Base-by-base conservation (phyloP, 2,888 invertebrate species). In the Chrysolina haemoptera region DNA sequence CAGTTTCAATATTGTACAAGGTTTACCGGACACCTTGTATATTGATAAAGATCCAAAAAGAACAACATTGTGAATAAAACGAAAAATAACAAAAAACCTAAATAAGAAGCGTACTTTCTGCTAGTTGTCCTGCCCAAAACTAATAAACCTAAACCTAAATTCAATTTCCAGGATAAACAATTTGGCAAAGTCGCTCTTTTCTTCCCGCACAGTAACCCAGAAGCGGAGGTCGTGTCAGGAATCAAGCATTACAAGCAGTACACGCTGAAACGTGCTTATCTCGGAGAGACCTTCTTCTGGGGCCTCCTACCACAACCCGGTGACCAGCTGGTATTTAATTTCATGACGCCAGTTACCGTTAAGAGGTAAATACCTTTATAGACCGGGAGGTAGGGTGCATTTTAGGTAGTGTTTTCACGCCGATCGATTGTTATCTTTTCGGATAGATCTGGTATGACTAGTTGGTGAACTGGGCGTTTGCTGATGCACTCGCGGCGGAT, bases 211-310 rank as follows among this genome's bases (percentile, higher is more conserved):
- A 89, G 90, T 41, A 97, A 97, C 88, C 95, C 95, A 0, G 89
- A 93, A 68, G 93, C 93, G 0, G 88, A 85, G 43, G 91, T 95
- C 8, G 90, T 91, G 62, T 93, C 95, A 1, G 92, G 93, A 73
- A 94, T 98, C 73, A 93, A 93, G 80, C 92, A 93, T 14, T 96
- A 96, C 86, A 93, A 94, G 79, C 93, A 94, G 73, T 95, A 94
- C 88, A 92, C 94, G 0, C 86, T 98, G 20, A 91, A 91, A 76
- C 91, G 93, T 79, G 98, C 97, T 3, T 98, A 98, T 86, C 89
- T 91, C 20, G 98, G 98, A 0, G 93, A 94, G 78, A 93, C 94
- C 0, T 97, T 94, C 86, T 98, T 98, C 88, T 98, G 98, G 98
- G 98, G 96, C 0, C 88, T 95, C 11, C 89, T 94, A 53, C 98